Base-by-base conservation (phyloP, 2,113 vertebrate genomes). In the Daboia siamensis region DNA sequence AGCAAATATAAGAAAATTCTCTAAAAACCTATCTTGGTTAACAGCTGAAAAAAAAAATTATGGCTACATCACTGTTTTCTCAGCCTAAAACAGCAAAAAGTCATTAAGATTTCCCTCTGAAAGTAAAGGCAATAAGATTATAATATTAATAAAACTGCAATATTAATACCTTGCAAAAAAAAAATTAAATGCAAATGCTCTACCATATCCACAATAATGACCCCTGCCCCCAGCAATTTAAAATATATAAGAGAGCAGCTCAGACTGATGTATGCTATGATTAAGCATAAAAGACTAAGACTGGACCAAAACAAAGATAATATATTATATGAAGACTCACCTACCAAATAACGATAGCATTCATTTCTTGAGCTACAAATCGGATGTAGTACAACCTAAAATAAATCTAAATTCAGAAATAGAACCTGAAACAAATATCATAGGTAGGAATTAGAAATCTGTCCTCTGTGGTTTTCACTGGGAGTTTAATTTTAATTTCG, bases 1-100 rank as follows among this genome's bases (percentile, higher is more conserved):
- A 94, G 96, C 85, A 13, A 94, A 85, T 59, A 92, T 13, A 55
- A 89, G 86, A 90, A 94, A 96, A 88, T 85, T 92, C 54, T 2
- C 23, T 23, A 13, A 11, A 94, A 93, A 93, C 10, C 87, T 23
- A 94, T 93, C 88, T 64, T 48, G 90, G 29, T 39, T 89, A 87
- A 21, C 46, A 52, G 93, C 90, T 89, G 94, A 85, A 46, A 96
- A 89, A 9, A 51, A 90, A 94, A 87, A 87, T 86, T 90, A 80
- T 2, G 90, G 46, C 52, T n/a, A 90, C 93, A 92, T 56, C 69
- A 93, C 64, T 94, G 56, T 89, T 91, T 55, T 92, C 92, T 93
- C 86, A 8, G 24, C 54, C 85, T 95, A 86, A 90, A 6, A 84
- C 84, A 90, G 29, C 46, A 33, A 85, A 86, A 90, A 88, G 74